These are phyloP conservation scores for Crocuta crocuta DNA, from an alignment of 2,113 vertebrate species.

Conservation along the genomic window DNA sequence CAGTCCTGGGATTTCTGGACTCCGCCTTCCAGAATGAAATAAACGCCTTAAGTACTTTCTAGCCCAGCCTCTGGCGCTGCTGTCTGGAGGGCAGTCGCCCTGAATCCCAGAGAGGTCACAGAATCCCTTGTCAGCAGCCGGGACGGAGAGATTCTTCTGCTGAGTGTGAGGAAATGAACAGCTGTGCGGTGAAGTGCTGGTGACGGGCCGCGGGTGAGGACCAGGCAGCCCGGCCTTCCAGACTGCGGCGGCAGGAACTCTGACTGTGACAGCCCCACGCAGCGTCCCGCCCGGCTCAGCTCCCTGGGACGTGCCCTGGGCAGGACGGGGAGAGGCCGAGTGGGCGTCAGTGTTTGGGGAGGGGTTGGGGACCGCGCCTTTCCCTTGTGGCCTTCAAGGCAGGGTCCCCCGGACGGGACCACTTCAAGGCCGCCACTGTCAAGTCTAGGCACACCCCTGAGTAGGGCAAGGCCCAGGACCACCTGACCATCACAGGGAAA, in stretches of 20 bases:
- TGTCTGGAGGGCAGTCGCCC: not conserved
- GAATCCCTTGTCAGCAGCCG: not conserved
- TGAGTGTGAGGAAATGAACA: not conserved
- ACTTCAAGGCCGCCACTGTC: not conserved
- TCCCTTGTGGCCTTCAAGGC: not conserved
- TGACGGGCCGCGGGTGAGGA: not conserved
- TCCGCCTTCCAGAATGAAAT: not conserved
- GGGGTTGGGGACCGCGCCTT: fast-evolving
- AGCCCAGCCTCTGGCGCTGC: not conserved
- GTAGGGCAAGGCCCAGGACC: not conserved
- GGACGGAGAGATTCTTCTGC: too few species aligned
- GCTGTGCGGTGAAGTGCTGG: not conserved
- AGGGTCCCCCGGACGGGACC: not conserved
- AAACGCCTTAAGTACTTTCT: not conserved
- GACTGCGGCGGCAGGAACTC: not conserved
- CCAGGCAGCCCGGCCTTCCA: too few species aligned
- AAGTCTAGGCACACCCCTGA: not conserved
- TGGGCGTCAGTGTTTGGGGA: too few species aligned
- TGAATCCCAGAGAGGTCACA: not conserved
- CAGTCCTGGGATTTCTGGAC: not conserved
- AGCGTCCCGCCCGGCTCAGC: not conserved
- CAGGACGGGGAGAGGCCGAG: too few species aligned
- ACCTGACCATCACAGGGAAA: too few species aligned
- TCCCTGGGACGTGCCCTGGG: not conserved
- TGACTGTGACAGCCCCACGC: not conserved